phyloP scores from a whole-genome alignment of 2,113 vertebrate genomes.

The Mesocricetus auratus region DNA sequence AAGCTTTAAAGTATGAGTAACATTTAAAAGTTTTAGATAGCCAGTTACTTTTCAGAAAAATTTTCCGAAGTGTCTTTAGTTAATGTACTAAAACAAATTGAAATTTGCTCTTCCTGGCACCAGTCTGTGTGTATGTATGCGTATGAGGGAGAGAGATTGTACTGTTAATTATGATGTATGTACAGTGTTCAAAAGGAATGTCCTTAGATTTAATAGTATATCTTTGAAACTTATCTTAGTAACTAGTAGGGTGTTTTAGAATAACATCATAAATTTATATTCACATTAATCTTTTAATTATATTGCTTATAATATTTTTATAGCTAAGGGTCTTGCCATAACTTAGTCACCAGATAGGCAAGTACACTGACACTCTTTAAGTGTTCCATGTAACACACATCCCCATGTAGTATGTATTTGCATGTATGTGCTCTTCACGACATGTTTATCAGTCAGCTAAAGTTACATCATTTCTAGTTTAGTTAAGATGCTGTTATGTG shows the following conservation, averaged over 20 bases:
- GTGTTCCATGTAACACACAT: not conserved
- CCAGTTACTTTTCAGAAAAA: not conserved
- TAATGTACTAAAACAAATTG: not conserved
- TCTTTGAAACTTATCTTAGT: not conserved
- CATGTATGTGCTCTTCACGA: rapidly evolving
- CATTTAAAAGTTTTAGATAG: conserved; percentile 18
- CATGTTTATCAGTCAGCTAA: not conserved
- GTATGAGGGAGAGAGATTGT: not conserved
- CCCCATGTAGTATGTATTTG: rapidly evolving
- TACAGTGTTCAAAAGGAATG: not conserved
- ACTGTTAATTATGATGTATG: no score
- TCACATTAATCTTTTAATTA: not conserved
- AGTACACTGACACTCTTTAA: not conserved
- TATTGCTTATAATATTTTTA: not conserved
- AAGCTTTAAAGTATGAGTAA: not conserved
- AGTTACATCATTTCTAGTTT: not conserved
- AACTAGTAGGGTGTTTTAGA: not conserved
- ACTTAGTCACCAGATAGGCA: not conserved
- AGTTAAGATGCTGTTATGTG: not conserved
- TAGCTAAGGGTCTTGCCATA: not conserved
- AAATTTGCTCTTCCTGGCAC: not conserved
- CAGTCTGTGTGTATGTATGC: not conserved
- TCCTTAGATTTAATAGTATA: not conserved
- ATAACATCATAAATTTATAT: not conserved
- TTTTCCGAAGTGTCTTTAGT: not conserved